Base-by-base conservation (phyloP, 1,140 invertebrate species). In the Bemisia tabaci region DNA sequence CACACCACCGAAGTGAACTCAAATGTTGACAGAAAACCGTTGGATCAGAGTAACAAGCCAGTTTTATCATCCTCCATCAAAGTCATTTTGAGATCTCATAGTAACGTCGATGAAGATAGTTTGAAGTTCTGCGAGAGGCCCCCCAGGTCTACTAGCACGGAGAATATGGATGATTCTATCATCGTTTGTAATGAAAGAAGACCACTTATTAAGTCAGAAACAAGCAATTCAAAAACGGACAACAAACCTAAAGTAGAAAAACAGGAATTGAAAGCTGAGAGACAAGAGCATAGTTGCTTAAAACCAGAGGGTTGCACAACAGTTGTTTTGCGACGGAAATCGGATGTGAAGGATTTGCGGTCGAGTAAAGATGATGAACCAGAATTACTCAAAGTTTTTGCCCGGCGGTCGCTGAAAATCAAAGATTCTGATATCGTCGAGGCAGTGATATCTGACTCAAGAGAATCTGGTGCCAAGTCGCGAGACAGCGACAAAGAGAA, bases 321-420 rank as follows among this genome's bases (percentile, higher is more conserved):
- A 39, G 67, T 23, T 11, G 64, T 70, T 22, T 33, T 69, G n/a
- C 67, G 70, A 22, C 33, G 70, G 26, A 68, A 69, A 59, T 48
- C 67, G 0, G 60, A 48, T 12, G 68, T 69, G 11, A 60, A 65
- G 0, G 74, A 76, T 58, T 80, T 79, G 70, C 65, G 78, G 64
- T 79, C 76, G 26, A 75, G 73, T 65, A 81, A 82, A 66, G 85
- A 87, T 65, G 84, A 87, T 60, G 85, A 87, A 74, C 87, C 87
- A 0, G 88, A 90, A 74, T 74, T 90, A 25, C 85, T 90, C 81
- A 89, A 89, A 78, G 88, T 90, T 0, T 90, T 90, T 74, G 87
- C 87, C 0, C 77, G 88, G 58, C 77, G 87, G 65, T 90, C 88
- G 1, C 77, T 90, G 0, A 90, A 90, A 76, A 75, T 89, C 2